A percentile compares a stretch with the other conserved stretches of the same genome.
phyloP scores from a whole-genome alignment of 1,140 invertebrate species.

The Eriosoma lanigerum region DNA sequence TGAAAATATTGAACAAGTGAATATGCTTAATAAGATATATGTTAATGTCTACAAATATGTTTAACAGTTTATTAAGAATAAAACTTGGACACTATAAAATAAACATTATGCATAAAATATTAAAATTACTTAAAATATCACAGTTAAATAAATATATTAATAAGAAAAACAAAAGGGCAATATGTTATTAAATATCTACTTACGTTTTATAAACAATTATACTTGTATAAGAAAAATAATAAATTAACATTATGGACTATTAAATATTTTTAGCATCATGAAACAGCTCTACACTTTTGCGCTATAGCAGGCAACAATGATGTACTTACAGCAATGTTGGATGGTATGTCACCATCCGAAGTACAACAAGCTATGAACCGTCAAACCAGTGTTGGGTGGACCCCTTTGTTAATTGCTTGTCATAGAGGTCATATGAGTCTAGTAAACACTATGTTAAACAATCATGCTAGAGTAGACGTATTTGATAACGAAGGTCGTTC shows the following conservation, averaged over 20 bases:
- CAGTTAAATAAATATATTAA: no score
- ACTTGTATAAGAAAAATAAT: no score
- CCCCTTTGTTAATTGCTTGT: conserved; percentile 90
- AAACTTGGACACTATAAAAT: no score
- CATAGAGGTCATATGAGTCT: conserved; percentile 61
- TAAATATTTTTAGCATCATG: conserved; percentile 67
- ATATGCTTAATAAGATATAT: no score
- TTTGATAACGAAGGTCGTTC: conserved; percentile 96
- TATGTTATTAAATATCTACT: no score
- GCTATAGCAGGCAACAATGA: conserved; percentile 94
- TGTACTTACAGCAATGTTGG: conserved; percentile 89
- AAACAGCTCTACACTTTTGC: conserved; percentile 94
- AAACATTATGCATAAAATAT: no score
- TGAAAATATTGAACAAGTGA: no score
- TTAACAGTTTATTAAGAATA: no score
- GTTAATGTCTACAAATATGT: no score
- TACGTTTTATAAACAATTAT: no score
- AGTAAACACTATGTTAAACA: conserved; percentile 78
- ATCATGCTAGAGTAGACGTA: conserved; percentile 96
- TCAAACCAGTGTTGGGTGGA: conserved; percentile 91
- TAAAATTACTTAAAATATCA: no score
- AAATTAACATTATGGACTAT: background rate
- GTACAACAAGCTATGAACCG: conserved; percentile 91
- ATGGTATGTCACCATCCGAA: conserved; percentile 80
- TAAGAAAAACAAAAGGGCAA: no score